Base-by-base conservation (phyloP, 2,888 invertebrate species). In the Nemurella pictetii region DNA sequence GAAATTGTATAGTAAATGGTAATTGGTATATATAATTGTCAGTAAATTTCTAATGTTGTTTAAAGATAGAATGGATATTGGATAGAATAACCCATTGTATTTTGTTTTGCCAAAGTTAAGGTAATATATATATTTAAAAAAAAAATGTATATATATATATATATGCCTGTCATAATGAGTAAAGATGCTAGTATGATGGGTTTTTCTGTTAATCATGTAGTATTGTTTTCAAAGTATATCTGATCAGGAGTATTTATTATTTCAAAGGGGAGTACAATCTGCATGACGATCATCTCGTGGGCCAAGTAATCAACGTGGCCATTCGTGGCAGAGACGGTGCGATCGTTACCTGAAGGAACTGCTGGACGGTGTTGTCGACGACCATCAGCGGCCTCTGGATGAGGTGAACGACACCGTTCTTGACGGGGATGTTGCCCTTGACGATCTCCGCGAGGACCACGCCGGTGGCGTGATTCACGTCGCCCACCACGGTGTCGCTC, bases 341-440 rank as follows among this genome's bases (percentile, higher is more conserved):
- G 72, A 36, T 72, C 26, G 55, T 92, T 92, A 97, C 97, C 95
- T 95, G 94, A 85, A 97, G 92, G 89, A 97, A 96, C 90, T 97
- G 95, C 87, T 94, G 94, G 86, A 97, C 95, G 2, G 95, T 95
- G n/a, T 95, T 95, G 89, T 97, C 97, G 83, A 97, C 96, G 85
- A 98, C 95, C 95, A 98, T 97, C 25, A 98, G 92, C 0, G 98
- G 98, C 87, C 96, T 94, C 88, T 97, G 96, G 87, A 98, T 98
- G 87, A 98, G 93, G 91, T 98, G 98, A 3, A 98, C 95, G 0
- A 98, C 97, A 36, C 98, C 98, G 89, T 98, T 98, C 89, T 94
- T 94, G 32, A 98, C 96, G 0, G 98, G 97, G 87, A 98, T 97
- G 90, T 98, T 98, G 36, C 95, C 95, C 89, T 95, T 94, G 9